phyloP scores from a whole-genome alignment of 2,888 invertebrate genomes.

The Brachypalpus laphriformis region DNA sequence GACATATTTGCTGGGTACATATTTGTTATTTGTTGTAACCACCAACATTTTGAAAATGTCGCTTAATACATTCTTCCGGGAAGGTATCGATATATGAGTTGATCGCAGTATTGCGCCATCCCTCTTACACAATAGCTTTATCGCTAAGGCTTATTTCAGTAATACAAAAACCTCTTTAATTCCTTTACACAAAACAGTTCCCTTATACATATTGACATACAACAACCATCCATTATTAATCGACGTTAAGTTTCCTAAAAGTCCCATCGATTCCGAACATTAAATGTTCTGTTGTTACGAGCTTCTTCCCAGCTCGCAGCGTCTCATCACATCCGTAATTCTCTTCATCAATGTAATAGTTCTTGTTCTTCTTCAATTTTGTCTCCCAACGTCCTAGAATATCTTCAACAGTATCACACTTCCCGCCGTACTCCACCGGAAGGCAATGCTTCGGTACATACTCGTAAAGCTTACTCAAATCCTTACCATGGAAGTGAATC shows the following conservation, averaged over 20 bases:
- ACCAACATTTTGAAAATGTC: too few relatives aligned
- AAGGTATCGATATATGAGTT: too few relatives aligned
- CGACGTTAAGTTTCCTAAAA: conserved; percentile 75
- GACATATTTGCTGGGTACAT: too few relatives aligned
- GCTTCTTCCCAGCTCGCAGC: conserved; percentile 44
- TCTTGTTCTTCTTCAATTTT: conserved; percentile 54
- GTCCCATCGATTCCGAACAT: conserved; percentile 75
- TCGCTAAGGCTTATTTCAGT: too few relatives aligned
- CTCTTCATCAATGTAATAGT: conserved; percentile 64
- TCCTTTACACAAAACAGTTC: not conserved
- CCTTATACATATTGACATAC: too few relatives aligned
- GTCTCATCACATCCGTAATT: conserved; percentile 69
- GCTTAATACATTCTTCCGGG: too few relatives aligned
- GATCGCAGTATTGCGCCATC: too few relatives aligned
- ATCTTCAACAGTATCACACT: conserved; percentile 69
- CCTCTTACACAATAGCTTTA: too few relatives aligned
- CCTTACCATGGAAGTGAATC: conserved; percentile 84
- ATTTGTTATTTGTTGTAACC: too few relatives aligned
- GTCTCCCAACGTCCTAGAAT: conserved; percentile 44
- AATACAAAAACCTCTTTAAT: too few relatives aligned
- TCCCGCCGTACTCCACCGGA: conserved; percentile 86
- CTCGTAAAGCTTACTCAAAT: conserved; percentile 84
- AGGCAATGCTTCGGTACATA: conserved; percentile 84
- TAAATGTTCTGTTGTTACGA: conserved; percentile 8
- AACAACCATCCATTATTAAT: too few relatives aligned